Evolutionary conservation across 2,888 invertebrate genomes (phyloP), one percentile per base, ranked within the genome.

Genomic region (Xestia xanthographa): DNA sequence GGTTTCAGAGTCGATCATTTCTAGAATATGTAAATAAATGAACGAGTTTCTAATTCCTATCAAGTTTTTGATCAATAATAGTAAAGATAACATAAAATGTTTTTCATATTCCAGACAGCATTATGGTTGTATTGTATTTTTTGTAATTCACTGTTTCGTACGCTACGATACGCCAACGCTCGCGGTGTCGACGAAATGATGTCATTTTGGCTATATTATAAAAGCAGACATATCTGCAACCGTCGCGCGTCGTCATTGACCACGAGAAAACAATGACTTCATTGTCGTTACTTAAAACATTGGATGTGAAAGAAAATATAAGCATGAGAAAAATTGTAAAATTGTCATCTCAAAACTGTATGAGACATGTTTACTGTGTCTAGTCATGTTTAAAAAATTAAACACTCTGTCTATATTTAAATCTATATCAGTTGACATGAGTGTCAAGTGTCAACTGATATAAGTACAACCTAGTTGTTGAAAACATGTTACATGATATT

Each of bases 191-290:
- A 56, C 26, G 22, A 26, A n/a, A 60, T 82, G 83, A 82, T 70
- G 83, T 82, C 72, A 82, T 75, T 82, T 69, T 63, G 75, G 48
- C 62, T 69, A 60, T 82, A 65, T 75, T 79, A 17, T 60, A 69
- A 70, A 79, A 82, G 72, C 68, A 72, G 79, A 58, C 34, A 26
- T 29, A 0, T 65, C 22, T 77, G 43, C 66, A 41, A 48, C 26
- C 38, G 56, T 68, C 70, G 56, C 69, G 22, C 38, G 56, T 68
- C 70, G 56, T 72, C 70, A 82, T 34, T 14, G 17, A 26, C n/a
- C 22, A n/a, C 62, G 48, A 56, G 45, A 67, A 65, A 68, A 81
- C 68, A 72, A 66, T 63, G 26, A n/a, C 12, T 45, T 41, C 6
- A 72, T 50, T 66, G 34, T 62, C 20, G 45, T 60, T 45, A 53